Conservation (phyloP, 2,113 vertebrate genomes). For the Lamprotornis superbus region DNA sequence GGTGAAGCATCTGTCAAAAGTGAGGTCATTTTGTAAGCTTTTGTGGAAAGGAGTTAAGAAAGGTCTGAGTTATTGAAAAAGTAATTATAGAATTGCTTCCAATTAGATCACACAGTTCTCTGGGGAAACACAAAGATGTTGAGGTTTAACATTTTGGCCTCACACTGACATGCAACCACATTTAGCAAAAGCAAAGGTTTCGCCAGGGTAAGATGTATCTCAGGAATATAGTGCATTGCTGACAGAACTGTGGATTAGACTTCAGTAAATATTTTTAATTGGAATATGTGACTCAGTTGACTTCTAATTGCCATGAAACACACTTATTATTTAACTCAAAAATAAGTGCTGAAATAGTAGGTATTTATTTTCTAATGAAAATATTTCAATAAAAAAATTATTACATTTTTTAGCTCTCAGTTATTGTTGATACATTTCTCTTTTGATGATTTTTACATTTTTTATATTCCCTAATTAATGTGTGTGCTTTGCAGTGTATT, state of each 20-base stretch:
- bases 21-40: not conserved
- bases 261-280: slow-evolving; percentile 2
- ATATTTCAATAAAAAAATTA: not conserved
- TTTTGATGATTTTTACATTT: not conserved
- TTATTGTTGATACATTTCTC: not conserved
- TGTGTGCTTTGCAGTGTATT: not conserved
- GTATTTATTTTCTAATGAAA: not conserved
- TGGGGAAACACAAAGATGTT: not conserved
- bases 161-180: not conserved
- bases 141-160: slow-evolving; percentile 15
- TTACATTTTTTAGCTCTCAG: not conserved
- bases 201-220: not conserved
- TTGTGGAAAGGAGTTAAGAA: not conserved
- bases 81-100: slow-evolving; percentile 4
- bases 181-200: not conserved
- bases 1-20: not conserved
- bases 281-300: not conserved
- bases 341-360: not conserved
- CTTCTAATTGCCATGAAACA: not conserved
- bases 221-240: not conserved
- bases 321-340: slow-evolving; percentile 4
- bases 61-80: slow-evolving; percentile 3
- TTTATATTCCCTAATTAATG: not conserved
- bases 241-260: not conserved
- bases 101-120: not conserved